These are phyloP conservation scores for Chironomus riparius DNA, from an alignment of 2,888 invertebrate species.

Conservation along the genomic window DNA sequence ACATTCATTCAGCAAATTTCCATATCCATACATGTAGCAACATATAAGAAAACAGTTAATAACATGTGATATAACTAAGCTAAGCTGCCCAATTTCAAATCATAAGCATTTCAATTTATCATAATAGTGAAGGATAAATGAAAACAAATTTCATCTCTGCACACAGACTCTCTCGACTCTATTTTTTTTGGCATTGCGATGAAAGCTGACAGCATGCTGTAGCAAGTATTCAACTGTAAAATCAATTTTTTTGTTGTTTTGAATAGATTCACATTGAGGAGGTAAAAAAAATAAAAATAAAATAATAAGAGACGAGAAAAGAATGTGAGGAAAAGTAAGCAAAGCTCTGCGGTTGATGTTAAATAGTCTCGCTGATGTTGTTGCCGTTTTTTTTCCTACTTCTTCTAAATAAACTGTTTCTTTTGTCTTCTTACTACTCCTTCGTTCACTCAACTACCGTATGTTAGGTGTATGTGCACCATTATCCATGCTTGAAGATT, in stretches of 20 bases:
- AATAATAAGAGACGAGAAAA: too few relatives aligned
- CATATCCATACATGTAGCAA: too few relatives aligned
- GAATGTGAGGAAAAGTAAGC: too few relatives aligned
- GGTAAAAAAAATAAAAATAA: background rate
- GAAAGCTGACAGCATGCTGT: background rate
- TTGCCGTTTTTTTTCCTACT: background rate
- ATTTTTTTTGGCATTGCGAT: background rate
- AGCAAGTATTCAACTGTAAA: background rate
- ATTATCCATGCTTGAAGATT: constrained; percentile 1
- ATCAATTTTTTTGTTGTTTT: background rate
- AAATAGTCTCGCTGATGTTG: background rate
- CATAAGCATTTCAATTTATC: too few relatives aligned
- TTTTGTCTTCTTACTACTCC: background rate
- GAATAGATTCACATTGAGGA: background rate
- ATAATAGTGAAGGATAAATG: too few relatives aligned
- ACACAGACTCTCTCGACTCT: background rate
- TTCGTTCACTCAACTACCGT: constrained; percentile 1
- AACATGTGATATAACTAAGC: too few relatives aligned
- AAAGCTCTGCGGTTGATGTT: background rate
- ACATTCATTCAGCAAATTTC: too few relatives aligned
- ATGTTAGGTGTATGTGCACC: constrained; percentile 4
- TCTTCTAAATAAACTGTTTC: background rate
- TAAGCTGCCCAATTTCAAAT: too few relatives aligned
- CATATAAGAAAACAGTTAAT: too few relatives aligned
- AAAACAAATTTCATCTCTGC: background rate